These are phyloP conservation scores for Acomys russatus DNA, from an alignment of 2,797 vertebrate species.

Conservation along the genomic window DNA sequence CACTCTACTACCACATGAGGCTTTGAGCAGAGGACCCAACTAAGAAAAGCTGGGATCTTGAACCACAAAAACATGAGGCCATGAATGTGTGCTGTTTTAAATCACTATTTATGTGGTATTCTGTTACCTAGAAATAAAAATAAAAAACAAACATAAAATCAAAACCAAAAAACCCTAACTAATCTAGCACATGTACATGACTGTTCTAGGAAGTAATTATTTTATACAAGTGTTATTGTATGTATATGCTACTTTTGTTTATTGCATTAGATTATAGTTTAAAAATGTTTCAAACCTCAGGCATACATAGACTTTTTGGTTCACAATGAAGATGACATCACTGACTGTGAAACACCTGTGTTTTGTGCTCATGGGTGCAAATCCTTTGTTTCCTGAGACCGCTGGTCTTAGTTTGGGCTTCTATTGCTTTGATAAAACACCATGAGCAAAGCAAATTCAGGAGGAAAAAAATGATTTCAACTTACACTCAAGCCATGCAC, in stretches of 20 bases:
- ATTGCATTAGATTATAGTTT: slow-evolving; percentile 2
- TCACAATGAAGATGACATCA: background rate
- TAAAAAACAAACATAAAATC: background rate
- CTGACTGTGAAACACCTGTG: background rate
- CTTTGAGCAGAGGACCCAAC: background rate
- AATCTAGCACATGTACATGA: background rate
- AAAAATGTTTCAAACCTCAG: background rate
- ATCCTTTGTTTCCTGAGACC: background rate
- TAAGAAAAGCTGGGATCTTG: background rate
- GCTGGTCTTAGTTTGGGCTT: background rate
- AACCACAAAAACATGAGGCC: background rate
- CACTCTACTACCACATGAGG: background rate
- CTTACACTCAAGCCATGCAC: background rate
- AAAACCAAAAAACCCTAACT: background rate
- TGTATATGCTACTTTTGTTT: background rate
- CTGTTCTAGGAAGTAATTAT: background rate
- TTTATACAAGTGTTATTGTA: background rate
- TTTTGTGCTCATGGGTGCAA: background rate
- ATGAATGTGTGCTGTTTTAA: background rate
- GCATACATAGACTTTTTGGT: background rate
- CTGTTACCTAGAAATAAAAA: background rate
- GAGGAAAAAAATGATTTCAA: background rate
- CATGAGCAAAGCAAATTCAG: background rate
- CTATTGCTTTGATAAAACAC: too few relatives aligned
- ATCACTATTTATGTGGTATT: background rate